Conservation (phyloP, 1,140 invertebrate species). For the Lordiphosa collinella region DNA sequence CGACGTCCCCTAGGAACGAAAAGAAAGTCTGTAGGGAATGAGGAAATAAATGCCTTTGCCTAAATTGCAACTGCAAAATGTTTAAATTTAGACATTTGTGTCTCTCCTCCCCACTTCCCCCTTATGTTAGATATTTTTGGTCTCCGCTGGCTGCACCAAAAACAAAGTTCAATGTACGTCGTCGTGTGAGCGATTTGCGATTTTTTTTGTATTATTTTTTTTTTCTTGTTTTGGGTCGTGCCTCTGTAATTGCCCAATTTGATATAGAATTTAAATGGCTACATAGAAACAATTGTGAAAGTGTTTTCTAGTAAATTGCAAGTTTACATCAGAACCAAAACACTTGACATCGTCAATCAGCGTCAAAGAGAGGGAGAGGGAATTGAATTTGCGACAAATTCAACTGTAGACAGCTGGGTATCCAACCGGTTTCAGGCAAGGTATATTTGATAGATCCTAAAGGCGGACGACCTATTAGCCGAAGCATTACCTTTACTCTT, state of each 20-base stretch:
- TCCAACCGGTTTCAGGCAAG: too few relatives aligned
- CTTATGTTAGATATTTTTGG: slow-evolving; percentile 27
- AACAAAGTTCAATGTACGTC: slow-evolving; percentile 69
- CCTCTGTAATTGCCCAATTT: slow-evolving; percentile 61
- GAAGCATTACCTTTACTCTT: too few relatives aligned
- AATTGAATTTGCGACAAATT: neutral
- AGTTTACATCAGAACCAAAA: slow-evolving; percentile 17
- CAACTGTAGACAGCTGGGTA: too few relatives aligned
- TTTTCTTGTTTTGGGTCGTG: slow-evolving; percentile 35
- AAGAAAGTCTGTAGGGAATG: slow-evolving; percentile 47
- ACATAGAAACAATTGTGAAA: slow-evolving; percentile 54
- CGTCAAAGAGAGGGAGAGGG: slow-evolving; percentile 1
- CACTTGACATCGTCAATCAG: slow-evolving; percentile 74
- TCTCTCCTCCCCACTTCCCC: neutral
- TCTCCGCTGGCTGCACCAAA: slow-evolving; percentile 2
- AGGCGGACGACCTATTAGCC: too few relatives aligned
- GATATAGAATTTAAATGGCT: slow-evolving; percentile 38
- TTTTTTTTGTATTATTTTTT: slow-evolving; percentile 25
- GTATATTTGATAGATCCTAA: too few relatives aligned
- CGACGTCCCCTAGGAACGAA: too few relatives aligned
- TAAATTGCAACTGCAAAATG: slow-evolving; percentile 42
- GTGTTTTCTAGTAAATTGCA: slow-evolving; percentile 42
- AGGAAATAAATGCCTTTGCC: slow-evolving; percentile 62
- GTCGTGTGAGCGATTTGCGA: slow-evolving; percentile 26
- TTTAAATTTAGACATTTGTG: slow-evolving; percentile 64